Conservation (phyloP, 2,113 vertebrate genomes). For the Calidris pygmaea region DNA sequence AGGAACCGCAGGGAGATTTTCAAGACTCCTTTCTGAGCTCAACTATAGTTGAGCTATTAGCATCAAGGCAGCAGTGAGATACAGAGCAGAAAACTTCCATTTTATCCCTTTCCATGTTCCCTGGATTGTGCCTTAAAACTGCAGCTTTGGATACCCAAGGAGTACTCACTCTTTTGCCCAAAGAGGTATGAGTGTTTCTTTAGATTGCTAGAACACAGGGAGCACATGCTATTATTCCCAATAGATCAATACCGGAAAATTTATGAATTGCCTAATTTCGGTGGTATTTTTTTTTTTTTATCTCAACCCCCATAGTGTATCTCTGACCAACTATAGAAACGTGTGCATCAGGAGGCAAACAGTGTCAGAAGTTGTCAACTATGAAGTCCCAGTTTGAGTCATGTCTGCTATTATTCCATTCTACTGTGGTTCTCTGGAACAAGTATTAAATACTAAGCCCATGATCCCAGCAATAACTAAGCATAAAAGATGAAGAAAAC, state of each 20-base stretch:
- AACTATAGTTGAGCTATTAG: rapidly evolving
- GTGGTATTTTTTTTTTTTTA: constrained; percentile 5
- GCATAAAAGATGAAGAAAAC: constrained; percentile 37
- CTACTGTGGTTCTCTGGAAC: constrained; percentile 23
- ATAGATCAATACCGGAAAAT: neutral
- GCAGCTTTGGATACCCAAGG: neutral
- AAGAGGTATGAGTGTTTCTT: neutral
- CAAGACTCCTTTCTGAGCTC: neutral
- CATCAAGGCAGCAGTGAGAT: neutral
- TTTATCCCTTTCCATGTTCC: neutral
- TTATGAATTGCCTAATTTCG: neutral
- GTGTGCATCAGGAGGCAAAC: too few relatives aligned
- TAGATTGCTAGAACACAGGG: neutral
- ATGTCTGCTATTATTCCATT: constrained; percentile 54
- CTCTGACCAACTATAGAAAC: too few relatives aligned
- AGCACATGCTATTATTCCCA: neutral
- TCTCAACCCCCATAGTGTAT: neutral
- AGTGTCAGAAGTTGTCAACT: constrained; percentile 35
- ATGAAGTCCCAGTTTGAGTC: constrained; percentile 43
- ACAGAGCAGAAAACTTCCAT: neutral
- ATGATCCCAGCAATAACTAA: constrained; percentile 47
- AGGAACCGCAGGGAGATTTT: neutral
- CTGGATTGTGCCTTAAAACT: neutral
- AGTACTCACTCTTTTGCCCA: neutral
- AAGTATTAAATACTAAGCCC: constrained; percentile 47